Evolutionary conservation across 1,140 invertebrate species (phyloP).

Genomic region (Amyelois transitella): DNA sequence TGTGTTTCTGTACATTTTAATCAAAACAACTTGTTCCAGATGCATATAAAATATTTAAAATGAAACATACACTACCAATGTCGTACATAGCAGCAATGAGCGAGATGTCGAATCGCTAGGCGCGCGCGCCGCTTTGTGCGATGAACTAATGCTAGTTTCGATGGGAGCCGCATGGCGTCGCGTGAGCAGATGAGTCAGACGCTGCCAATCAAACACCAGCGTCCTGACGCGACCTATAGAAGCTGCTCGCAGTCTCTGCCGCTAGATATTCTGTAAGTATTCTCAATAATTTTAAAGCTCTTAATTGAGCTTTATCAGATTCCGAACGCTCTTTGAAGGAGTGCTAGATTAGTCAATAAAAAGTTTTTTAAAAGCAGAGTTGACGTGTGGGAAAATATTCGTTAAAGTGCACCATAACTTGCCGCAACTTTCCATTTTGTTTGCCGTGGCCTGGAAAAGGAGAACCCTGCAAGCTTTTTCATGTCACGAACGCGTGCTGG

Average conservation of each 20-base stretch:
- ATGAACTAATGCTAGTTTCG: slow-evolving; percentile 15
- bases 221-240: slow-evolving; percentile 56
- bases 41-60: slow-evolving; percentile 12
- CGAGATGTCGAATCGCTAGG: slow-evolving; percentile 21
- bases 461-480: too few relatives aligned
- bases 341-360: too few relatives aligned
- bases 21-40: slow-evolving; percentile 13
- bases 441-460: too few relatives aligned
- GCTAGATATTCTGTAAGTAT: slow-evolving; percentile 72
- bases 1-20: too few relatives aligned
- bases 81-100: slow-evolving; percentile 12
- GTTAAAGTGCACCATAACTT: too few relatives aligned
- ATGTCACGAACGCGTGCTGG: too few relatives aligned
- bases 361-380: too few relatives aligned
- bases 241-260: slow-evolving; percentile 69
- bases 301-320: neutral
- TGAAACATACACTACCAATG: slow-evolving; percentile 6
- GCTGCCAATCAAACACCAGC: slow-evolving; percentile 56
- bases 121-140: neutral
- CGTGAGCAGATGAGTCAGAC: slow-evolving; percentile 60
- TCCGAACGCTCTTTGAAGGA: neutral
- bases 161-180: slow-evolving; percentile 60
- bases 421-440: too few relatives aligned
- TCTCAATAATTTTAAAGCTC: neutral
- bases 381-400: too few relatives aligned